Evolutionary conservation across 2,797 vertebrate genomes (phyloP).

Genomic region (Centropyge bicolor): DNA sequence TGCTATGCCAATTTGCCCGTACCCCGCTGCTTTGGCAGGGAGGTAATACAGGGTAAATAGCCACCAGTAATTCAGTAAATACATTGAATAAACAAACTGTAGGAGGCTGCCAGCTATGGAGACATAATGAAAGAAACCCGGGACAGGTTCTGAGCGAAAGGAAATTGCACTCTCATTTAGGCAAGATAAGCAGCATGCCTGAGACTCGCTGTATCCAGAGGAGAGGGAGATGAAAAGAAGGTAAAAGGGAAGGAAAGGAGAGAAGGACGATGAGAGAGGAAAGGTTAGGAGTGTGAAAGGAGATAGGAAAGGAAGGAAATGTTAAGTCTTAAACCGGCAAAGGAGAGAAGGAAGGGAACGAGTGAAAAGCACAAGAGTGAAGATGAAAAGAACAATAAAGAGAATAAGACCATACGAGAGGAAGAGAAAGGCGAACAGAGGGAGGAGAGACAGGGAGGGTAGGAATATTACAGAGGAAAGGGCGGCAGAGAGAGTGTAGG

Average conservation of each 20-base stretch:
- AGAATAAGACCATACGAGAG: background rate
- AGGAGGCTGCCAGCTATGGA: conserved; percentile 57
- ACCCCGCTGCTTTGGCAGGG: conserved; percentile 62
- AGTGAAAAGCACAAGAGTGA: too few relatives aligned
- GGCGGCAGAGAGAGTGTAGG: background rate
- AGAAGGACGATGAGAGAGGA: background rate
- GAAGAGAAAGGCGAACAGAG: background rate
- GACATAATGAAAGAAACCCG: conserved; percentile 50
- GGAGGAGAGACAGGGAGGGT: background rate
- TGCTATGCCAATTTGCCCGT: conserved; percentile 70
- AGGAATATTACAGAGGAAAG: background rate
- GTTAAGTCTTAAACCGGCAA: too few relatives aligned
- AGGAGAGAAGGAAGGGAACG: background rate
- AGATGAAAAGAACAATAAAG: too few relatives aligned
- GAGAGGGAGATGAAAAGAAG: conserved; percentile 33
- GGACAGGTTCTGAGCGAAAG: conserved; percentile 33
- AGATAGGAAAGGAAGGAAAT: too few relatives aligned
- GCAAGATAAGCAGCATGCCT: conserved; percentile 43
- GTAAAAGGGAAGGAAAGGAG: conserved; percentile 7
- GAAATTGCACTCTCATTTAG: conserved; percentile 50
- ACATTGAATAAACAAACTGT: conserved; percentile 73
- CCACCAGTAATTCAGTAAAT: conserved; percentile 74
- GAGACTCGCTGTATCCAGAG: conserved; percentile 18
- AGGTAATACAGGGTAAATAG: conserved; percentile 65
- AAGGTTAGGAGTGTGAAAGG: background rate